phyloP scores from a whole-genome alignment of 2,113 vertebrate genomes.

The Phylloscopus whistleri region DNA sequence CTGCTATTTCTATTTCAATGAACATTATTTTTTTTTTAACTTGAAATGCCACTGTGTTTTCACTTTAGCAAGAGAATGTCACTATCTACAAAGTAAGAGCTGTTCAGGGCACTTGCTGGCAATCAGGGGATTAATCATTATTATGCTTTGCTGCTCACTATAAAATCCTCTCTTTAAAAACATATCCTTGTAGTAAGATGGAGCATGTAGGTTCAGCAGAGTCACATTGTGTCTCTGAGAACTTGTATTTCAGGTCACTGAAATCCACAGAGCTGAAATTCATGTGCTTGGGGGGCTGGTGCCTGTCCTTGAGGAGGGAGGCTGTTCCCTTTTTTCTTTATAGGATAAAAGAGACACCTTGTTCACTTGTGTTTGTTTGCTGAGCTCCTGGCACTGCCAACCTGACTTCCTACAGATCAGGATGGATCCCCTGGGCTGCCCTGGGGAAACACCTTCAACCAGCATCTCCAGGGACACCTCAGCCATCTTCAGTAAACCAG shows the following conservation, averaged over 20 bases:
- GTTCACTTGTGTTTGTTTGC: not conserved
- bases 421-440: not conserved
- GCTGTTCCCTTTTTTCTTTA: not conserved
- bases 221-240: not conserved
- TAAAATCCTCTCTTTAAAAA: conserved; percentile 46
- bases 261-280: not conserved
- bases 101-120: conserved; percentile 17
- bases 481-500: not conserved
- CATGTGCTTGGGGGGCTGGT: not conserved
- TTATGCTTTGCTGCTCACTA: not conserved
- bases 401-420: not conserved
- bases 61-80: conserved; percentile 23
- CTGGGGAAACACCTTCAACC: not conserved
- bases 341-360: not conserved
- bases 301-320: not conserved
- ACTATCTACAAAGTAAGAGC: conserved; percentile 29
- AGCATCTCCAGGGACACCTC: not conserved
- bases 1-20: conserved; percentile 14
- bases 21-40: conserved; percentile 9
- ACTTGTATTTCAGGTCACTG: not conserved
- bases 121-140: conserved; percentile 40
- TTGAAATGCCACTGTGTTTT: conserved; percentile 31
- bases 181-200: conserved; percentile 24
- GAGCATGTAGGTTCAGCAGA: not conserved
- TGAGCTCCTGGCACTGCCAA: not conserved